Conservation (phyloP, 2,888 invertebrate genomes). For the Saturnia japonica region DNA sequence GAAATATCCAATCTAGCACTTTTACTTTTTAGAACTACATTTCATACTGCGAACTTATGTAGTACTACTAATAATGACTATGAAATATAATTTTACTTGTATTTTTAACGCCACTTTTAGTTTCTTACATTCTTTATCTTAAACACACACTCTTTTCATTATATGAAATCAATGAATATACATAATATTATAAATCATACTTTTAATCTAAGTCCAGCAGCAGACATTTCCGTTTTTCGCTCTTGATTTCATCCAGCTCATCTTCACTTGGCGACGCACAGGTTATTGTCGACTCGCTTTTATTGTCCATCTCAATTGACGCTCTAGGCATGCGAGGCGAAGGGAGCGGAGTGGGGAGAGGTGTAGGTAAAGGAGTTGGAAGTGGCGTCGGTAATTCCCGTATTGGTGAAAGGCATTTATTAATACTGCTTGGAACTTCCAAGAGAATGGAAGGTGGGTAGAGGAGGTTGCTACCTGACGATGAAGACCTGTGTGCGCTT, state of each 20-base stretch:
- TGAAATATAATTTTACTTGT: too few species aligned
- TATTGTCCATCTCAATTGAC: constrained; percentile 56
- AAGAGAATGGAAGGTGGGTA: constrained; percentile 89
- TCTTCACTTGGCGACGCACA: constrained; percentile 71
- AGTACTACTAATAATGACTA: too few species aligned
- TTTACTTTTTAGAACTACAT: too few species aligned
- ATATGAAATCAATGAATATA: neutral
- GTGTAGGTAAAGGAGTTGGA: constrained; percentile 83
- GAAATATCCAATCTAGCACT: too few species aligned
- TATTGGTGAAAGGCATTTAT: constrained; percentile 90
- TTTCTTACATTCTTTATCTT: too few species aligned
- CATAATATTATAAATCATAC: constrained; percentile 37
- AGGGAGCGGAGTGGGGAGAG: constrained; percentile 85
- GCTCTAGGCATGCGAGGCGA: constrained; percentile 74
- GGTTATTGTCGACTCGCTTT: constrained; percentile 54
- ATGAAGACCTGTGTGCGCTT: constrained; percentile 84
- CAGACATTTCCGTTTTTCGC: constrained; percentile 61
- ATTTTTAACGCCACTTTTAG: too few species aligned
- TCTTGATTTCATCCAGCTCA: constrained; percentile 69
- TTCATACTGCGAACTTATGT: too few species aligned
- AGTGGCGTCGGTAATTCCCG: constrained; percentile 89
- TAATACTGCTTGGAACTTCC: constrained; percentile 88
- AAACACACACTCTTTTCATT: too few species aligned
- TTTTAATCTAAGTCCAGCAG: constrained; percentile 63
- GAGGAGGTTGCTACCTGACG: constrained; percentile 82